phyloP scores from a whole-genome alignment of 1,140 invertebrate genomes.

The Drosophila grimshawi region DNA sequence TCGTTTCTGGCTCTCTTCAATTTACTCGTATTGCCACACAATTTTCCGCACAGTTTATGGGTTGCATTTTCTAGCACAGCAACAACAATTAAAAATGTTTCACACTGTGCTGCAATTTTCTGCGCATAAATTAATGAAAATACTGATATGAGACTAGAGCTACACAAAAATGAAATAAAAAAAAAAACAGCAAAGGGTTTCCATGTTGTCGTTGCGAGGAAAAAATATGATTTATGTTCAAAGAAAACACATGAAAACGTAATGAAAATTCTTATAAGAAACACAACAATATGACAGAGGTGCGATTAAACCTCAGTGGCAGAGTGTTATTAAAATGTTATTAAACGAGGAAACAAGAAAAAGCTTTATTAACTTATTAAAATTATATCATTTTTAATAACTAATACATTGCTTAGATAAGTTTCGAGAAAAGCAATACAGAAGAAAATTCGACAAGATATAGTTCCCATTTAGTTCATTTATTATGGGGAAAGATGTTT shows the following conservation, averaged over 20 bases:
- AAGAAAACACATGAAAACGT: conserved; percentile 30
- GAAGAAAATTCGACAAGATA: too few species aligned
- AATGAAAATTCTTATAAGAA: conserved; percentile 25
- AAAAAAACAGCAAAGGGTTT: background rate
- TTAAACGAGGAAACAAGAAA: background rate
- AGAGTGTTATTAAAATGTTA: background rate
- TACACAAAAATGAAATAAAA: too few species aligned
- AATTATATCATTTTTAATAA: background rate
- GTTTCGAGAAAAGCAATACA: too few species aligned
- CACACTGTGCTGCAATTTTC: conserved; percentile 71
- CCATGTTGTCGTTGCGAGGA: background rate
- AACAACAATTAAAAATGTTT: conserved; percentile 42
- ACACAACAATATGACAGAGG: conserved; percentile 6
- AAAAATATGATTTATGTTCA: conserved; percentile 26
- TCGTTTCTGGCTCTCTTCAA: conserved; percentile 23
- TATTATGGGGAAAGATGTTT: too few species aligned
- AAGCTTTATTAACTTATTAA: background rate
- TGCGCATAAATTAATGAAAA: conserved; percentile 69
- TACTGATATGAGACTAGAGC: conserved; percentile 10
- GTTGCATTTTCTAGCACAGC: conserved; percentile 48
- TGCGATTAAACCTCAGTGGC: background rate
- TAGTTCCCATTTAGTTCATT: too few species aligned
- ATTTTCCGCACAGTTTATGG: conserved; percentile 54
- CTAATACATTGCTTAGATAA: too few species aligned
- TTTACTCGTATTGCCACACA: conserved; percentile 33